Evolutionary conservation across 23 tunicate genomes (phyloP).

Genomic region (Aplidium turbinatum): DNA sequence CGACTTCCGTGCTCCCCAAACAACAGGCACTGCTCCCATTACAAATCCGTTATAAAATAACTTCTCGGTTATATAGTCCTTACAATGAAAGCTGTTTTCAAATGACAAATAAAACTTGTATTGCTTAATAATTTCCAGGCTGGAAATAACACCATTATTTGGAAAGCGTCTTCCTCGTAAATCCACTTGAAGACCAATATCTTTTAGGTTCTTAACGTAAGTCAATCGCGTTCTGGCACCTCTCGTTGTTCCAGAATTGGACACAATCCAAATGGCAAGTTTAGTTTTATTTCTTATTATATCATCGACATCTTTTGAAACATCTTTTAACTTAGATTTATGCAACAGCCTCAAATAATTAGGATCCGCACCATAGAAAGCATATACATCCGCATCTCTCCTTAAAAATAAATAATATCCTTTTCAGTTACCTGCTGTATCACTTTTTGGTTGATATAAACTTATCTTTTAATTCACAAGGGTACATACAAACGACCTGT

Average conservation of each 20-base stretch:
- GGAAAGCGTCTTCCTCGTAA: background rate
- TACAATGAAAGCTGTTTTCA: conserved; percentile 7
- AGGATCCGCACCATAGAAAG: no score
- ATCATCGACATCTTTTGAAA: background rate
- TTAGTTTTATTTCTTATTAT: background rate
- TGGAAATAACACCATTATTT: background rate
- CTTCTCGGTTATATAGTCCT: conserved; percentile 35
- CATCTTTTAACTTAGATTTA: no score
- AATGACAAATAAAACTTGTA: conserved; percentile 21
- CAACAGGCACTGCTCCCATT: conserved; percentile 44
- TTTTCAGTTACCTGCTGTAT: no score
- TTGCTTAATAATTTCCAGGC: background rate
- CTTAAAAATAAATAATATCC: no score
- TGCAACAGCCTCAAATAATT: no score
- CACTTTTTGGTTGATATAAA: no score
- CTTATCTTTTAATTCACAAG: no score
- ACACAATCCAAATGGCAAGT: conserved; percentile 33
- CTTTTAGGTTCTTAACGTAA: conserved; percentile 17
- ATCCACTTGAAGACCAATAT: conserved; percentile 25
- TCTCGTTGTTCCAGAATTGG: conserved; percentile 39
- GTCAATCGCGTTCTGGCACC: conserved; percentile 40
- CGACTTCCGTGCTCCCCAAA: conserved; percentile 39
- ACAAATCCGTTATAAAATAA: conserved; percentile 30
- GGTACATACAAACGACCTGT: no score
- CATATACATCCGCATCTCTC: no score